Conservation (phyloP, 1,140 invertebrate genomes). For the Drosophila tsacasi region DNA sequence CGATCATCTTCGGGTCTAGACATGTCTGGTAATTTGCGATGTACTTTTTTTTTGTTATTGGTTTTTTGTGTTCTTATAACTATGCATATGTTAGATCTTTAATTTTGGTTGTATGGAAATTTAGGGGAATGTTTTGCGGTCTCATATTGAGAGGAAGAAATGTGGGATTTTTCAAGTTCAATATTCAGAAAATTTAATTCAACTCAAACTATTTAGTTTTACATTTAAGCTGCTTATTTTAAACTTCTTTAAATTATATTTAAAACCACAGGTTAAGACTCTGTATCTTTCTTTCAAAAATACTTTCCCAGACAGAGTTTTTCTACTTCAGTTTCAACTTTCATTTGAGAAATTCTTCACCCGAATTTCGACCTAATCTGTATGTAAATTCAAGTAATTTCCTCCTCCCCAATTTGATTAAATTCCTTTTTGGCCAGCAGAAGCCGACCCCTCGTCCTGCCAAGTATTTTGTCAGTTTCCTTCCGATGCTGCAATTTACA, state of each 20-base stretch:
- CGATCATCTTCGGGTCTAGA: conserved; percentile 32
- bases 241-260: too few relatives aligned
- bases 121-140: conserved; percentile 13
- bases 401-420: conserved; percentile 51
- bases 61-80: conserved; percentile 20
- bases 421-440: conserved; percentile 41
- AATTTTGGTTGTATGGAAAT: not conserved
- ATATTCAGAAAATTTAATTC: too few relatives aligned
- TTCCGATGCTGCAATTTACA: conserved; percentile 71
- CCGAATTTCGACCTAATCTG: conserved; percentile 36
- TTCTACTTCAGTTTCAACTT: conserved; percentile 8
- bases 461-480: conserved; percentile 55
- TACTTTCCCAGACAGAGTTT: not conserved
- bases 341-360: conserved; percentile 26
- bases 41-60: conserved; percentile 10
- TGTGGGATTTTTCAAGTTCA: not conserved
- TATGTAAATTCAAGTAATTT: conserved; percentile 58
- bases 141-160: not conserved
- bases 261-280: too few relatives aligned
- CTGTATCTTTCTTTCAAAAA: not conserved
- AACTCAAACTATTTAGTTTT: too few relatives aligned
- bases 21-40: conserved; percentile 38
- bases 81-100: conserved; percentile 26
- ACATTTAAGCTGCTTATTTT: too few relatives aligned
- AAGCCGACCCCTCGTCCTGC: conserved; percentile 3